Base-by-base conservation (phyloP, 2,113 vertebrate species). In the Lanius ludovicianus region DNA sequence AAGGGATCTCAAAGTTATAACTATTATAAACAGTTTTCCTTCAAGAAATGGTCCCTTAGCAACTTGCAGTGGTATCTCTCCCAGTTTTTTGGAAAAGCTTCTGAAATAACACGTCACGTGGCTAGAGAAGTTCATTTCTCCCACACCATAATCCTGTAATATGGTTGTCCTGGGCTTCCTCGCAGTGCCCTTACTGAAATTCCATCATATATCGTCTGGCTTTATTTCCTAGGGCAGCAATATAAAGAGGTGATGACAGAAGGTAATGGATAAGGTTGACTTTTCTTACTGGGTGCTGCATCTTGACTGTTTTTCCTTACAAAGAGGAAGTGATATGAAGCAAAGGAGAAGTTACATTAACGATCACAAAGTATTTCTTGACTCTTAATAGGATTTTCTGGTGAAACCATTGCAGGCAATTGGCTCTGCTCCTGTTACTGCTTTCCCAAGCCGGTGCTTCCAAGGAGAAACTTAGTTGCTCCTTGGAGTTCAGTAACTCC, bases 171-270 rank as follows among this genome's bases (percentile, higher is more conserved):
- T 89, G 89, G 44, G 67, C 44, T 78, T 87, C 74, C 30, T 87
- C 3, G 0, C 14, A 13, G 86, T 53, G 62, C 39, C 41, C 44
- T 71, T 63, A 46, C 4, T 93, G 88, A 76, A 94, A 84, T 87
- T 42, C 47, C 41, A 16, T 90, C 60, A 37, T 50, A 33, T 22
- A 22, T 84, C 0, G 0, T 60, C 75, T 88, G n/a, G 49, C 44
- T 90, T 52, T 75, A 68, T 86, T 91, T 94, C 71, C 76, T 74
- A 16, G 35, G 68, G 56, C 64, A 44, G 60, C 56, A 78, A 78
- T 60, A 74, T 28, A 71, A 92, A 94, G 79, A 93, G 60, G 56
- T 93, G 95, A 89, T 97, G 95, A 92, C 76, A 84, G 65, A 91
- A 84, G 44, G 49, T 47, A 71, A 53, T 73, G 62, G 78, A 62